Conservation (phyloP, 1,140 invertebrate genomes). For the Drosophila lacteicornis region DNA sequence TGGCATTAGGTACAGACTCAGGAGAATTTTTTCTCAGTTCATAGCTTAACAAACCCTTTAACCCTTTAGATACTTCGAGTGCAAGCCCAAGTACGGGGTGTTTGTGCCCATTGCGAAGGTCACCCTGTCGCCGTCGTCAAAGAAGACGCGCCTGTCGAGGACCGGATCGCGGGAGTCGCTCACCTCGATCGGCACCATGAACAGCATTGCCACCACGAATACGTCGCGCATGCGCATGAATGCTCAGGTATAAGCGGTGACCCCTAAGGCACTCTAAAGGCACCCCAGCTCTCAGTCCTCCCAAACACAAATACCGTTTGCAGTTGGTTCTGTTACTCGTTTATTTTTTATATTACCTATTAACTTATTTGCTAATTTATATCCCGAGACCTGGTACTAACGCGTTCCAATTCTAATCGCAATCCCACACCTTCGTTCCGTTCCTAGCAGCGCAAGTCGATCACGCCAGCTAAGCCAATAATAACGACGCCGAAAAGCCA, state of each 20-base stretch:
- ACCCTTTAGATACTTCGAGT: conserved; percentile 95
- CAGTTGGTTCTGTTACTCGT: conserved; percentile 39
- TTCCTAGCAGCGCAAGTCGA: conserved; percentile 80
- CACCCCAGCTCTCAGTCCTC: conserved; percentile 7
- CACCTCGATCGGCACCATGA: conserved; percentile 90
- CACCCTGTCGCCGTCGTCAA: conserved; percentile 91
- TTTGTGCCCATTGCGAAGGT: conserved; percentile 97
- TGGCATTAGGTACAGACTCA: conserved; percentile 88
- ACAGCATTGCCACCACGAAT: conserved; percentile 89
- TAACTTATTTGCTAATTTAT: conserved; percentile 38
- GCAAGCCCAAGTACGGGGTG: conserved; percentile 94
- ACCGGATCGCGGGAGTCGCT: conserved; percentile 94
- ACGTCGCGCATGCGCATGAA: conserved; percentile 84
- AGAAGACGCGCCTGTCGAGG: conserved; percentile 89
- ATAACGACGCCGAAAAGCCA: conserved; percentile 80
- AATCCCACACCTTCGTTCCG: conserved; percentile 27
- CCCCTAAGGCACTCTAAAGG: not conserved
- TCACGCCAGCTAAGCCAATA: conserved; percentile 74
- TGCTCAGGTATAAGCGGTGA: conserved; percentile 82
- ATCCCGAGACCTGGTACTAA: conserved; percentile 55
- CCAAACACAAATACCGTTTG: conserved; percentile 40
- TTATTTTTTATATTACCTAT: conserved; percentile 11
- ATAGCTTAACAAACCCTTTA: not conserved
- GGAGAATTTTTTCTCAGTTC: not conserved
- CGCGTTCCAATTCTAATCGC: conserved; percentile 66